A percentile compares a stretch with the other conserved stretches of the same genome.
These are phyloP conservation scores for Hydrotaea diabolus DNA, from an alignment of 2,888 invertebrate species.

Conservation along the genomic window DNA sequence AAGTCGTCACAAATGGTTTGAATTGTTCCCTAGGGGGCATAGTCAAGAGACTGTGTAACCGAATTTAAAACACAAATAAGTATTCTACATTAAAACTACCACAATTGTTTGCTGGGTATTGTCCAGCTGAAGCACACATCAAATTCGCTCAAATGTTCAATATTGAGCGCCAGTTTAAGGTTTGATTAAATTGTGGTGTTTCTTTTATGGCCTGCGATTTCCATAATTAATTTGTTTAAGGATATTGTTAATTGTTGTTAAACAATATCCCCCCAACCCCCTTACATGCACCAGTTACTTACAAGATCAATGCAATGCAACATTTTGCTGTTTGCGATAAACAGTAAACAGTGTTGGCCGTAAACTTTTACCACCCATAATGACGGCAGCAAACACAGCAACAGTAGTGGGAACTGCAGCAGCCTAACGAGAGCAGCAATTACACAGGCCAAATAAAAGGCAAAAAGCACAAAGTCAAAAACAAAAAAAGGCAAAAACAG, in stretches of 20 bases:
- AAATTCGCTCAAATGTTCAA: conserved; percentile 17
- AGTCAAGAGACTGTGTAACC: too few relatives aligned
- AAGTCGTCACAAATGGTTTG: too few relatives aligned
- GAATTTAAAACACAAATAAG: too few relatives aligned
- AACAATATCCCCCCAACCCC: not conserved
- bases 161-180: not conserved
- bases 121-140: not conserved
- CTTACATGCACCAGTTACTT: too few relatives aligned
- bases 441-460: not conserved
- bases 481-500: too few relatives aligned
- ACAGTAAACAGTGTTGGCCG: conserved; percentile 37
- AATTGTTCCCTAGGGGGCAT: too few relatives aligned
- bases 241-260: conserved; percentile 37
- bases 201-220: conserved; percentile 33
- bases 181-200: conserved; percentile 19
- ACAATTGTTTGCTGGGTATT: not conserved
- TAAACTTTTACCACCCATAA: conserved; percentile 66
- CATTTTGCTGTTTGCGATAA: not conserved
- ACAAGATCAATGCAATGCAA: conserved; percentile 34
- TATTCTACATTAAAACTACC: too few relatives aligned
- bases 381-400: conserved; percentile 48
- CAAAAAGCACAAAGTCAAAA: not conserved
- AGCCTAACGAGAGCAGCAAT: conserved; percentile 28
- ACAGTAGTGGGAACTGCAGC: conserved; percentile 28
- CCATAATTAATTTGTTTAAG: conserved; percentile 41